phyloP scores from a whole-genome alignment of 2,113 vertebrate genomes.

The Fregetta grallaria region DNA sequence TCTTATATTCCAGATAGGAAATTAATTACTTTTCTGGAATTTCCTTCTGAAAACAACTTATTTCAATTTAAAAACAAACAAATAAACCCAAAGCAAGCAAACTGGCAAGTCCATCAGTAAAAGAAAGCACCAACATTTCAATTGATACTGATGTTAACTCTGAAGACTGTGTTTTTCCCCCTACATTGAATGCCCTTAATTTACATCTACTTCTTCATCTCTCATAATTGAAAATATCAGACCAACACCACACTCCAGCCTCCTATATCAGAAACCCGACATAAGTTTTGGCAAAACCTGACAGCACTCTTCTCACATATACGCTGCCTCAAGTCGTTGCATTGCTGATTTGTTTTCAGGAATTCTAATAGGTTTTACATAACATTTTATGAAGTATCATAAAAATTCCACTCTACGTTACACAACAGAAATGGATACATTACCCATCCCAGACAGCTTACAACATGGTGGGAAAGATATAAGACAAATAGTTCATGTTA shows the following conservation, averaged over 20 bases:
- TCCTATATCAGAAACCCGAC: neutral
- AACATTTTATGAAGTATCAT: neutral
- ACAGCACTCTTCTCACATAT: neutral
- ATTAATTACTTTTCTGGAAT: neutral
- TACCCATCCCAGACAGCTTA: neutral
- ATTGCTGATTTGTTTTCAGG: neutral
- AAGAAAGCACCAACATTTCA: neutral
- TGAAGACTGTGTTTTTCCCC: neutral
- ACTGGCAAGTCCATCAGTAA: neutral
- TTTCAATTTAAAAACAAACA: neutral
- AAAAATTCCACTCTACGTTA: neutral
- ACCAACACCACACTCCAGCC: neutral
- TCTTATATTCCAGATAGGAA: neutral
- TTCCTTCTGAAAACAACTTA: neutral
- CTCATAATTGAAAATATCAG: neutral
- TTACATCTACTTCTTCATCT: neutral
- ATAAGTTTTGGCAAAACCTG: neutral
- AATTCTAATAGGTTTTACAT: neutral
- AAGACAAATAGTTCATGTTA: neutral
- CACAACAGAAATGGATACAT: neutral
- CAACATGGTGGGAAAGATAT: neutral
- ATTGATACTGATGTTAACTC: neutral
- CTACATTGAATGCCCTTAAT: neutral
- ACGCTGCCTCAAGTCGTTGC: neutral
- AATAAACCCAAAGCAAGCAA: neutral